Evolutionary conservation across 1,140 invertebrate species (phyloP).

Genomic region (Drosophila busckii): DNA sequence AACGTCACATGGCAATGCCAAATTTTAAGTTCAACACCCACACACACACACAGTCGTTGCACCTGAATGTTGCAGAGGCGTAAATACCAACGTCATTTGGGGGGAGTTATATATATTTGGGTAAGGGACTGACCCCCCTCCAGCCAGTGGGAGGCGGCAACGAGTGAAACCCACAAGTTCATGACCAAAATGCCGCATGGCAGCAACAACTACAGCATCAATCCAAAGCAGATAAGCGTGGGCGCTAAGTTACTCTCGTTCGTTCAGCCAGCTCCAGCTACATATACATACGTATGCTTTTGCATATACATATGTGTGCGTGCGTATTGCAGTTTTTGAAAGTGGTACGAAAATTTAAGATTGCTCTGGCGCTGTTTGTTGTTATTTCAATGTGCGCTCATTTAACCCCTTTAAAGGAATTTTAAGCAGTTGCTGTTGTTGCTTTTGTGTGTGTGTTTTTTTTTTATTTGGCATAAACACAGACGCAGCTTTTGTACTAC

Average conservation of each 20-base stretch:
- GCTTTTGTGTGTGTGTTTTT: constrained; percentile 1
- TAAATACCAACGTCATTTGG: too few species aligned
- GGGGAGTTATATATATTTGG: too few species aligned
- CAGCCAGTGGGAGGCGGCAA: constrained; percentile 8
- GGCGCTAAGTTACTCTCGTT: constrained; percentile 35
- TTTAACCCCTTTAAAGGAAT: constrained; percentile 72
- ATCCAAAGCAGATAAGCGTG: constrained; percentile 52
- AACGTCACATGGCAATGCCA: too few species aligned
- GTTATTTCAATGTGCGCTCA: constrained; percentile 48
- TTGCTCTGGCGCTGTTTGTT: constrained; percentile 41
- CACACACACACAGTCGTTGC: too few species aligned
- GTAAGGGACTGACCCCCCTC: neutral
- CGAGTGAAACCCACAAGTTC: constrained; percentile 58
- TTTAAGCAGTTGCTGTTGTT: constrained; percentile 41
- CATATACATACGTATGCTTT: constrained; percentile 4
- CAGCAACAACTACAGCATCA: constrained; percentile 1
- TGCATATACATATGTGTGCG: constrained; percentile 35
- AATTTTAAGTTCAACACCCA: too few species aligned
- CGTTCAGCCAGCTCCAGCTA: constrained; percentile 5
- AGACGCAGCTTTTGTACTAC: constrained; percentile 8
- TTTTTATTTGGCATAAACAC: constrained; percentile 36
- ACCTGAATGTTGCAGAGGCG: too few species aligned
- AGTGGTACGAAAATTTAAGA: constrained; percentile 52
- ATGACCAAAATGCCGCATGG: constrained; percentile 67
- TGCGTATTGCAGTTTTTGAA: constrained; percentile 42